Evolutionary conservation across 2,113 vertebrate genomes (phyloP).

Genomic region (Ahaetulla prasina): DNA sequence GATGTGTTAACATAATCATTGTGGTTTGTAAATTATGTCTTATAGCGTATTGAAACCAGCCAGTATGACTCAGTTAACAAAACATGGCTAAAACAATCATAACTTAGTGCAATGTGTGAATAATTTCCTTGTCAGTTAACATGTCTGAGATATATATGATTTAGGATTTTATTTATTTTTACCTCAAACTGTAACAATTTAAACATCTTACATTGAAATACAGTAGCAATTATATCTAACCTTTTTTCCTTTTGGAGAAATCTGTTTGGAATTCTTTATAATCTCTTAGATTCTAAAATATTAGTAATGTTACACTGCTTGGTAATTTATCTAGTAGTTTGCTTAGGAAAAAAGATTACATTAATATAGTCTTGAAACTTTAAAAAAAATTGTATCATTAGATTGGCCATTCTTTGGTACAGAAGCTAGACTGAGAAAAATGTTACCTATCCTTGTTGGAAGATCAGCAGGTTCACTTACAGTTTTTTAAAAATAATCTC

Average conservation of each 20-base stretch:
- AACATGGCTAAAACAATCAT: background rate
- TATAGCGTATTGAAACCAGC: background rate
- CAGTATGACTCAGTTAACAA: background rate
- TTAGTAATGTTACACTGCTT: background rate
- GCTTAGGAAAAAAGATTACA: background rate
- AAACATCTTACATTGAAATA: background rate
- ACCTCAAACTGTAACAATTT: background rate
- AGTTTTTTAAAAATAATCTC: background rate
- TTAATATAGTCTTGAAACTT: background rate
- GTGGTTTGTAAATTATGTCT: background rate
- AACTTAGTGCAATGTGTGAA: background rate
- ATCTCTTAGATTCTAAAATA: background rate
- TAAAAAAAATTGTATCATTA: background rate
- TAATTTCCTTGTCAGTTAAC: background rate
- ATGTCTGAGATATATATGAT: background rate
- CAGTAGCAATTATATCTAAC: background rate
- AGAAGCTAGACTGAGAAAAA: background rate
- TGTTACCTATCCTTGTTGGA: background rate
- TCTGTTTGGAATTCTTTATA: background rate
- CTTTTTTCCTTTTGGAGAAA: background rate
- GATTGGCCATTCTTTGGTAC: background rate
- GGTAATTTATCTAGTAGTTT: background rate
- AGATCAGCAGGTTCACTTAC: background rate
- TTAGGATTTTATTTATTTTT: background rate
- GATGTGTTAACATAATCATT: background rate